Conservation (phyloP, 2,888 invertebrate genomes). For the Colostygia pectinataria region DNA sequence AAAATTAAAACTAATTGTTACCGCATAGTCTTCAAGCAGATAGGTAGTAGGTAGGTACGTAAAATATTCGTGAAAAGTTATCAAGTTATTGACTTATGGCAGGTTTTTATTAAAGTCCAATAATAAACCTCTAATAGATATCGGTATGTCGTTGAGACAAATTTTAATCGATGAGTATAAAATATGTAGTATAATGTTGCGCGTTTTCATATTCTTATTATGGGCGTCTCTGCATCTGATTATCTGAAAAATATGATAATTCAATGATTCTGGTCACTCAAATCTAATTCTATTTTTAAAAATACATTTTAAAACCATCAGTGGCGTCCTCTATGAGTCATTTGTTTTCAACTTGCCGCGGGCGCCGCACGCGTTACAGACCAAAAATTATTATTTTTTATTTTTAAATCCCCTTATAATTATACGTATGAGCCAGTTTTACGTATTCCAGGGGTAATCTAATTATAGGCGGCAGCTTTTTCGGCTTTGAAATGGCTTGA, state of each 20-base stretch:
- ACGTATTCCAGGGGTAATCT: conserved; percentile 71
- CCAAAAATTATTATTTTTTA: conserved; percentile 52
- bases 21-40: no score
- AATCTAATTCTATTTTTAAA: conserved; percentile 19
- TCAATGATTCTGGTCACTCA: conserved; percentile 3
- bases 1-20: no score
- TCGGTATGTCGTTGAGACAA: no score
- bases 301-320: conserved; percentile 22
- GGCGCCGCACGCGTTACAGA: conserved; percentile 69
- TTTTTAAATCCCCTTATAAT: conserved; percentile 70
- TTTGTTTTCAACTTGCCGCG: conserved; percentile 34
- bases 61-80: no score
- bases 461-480: conserved; percentile 63
- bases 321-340: conserved; percentile 26
- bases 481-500: conserved; percentile 21
- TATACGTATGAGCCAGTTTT: conserved; percentile 67
- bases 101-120: no score
- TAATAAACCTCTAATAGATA: no score
- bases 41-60: not conserved
- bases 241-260: conserved; percentile 15
- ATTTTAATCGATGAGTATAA: no score
- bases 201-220: not conserved
- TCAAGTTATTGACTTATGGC: no score
- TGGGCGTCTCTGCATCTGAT: not conserved
- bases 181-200: no score